A percentile compares a stretch with the other conserved stretches of the same genome.
phyloP scores from a whole-genome alignment of 2,888 invertebrate species.

The Pseudococcus viburni region DNA sequence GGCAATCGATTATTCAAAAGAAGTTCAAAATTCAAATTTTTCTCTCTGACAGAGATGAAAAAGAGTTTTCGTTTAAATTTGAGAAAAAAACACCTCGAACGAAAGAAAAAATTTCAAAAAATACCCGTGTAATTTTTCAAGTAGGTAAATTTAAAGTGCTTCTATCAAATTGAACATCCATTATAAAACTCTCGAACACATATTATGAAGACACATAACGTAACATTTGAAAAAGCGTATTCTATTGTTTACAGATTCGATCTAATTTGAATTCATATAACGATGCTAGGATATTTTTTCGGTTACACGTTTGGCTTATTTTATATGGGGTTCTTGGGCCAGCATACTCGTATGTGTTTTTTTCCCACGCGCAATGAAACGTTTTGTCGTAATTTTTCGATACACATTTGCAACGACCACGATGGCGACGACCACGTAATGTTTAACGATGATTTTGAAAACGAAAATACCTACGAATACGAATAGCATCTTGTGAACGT shows the following conservation, averaged over 20 bases:
- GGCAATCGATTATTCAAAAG: too few relatives aligned
- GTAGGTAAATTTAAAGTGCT: background rate
- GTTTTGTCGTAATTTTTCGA: conserved; percentile 54
- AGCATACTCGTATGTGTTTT: background rate
- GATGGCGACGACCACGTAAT: background rate
- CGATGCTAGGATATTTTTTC: background rate
- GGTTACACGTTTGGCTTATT: background rate
- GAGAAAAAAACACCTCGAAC: background rate
- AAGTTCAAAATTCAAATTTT: too few relatives aligned
- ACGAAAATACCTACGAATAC: background rate
- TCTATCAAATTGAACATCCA: background rate
- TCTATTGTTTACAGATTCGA: conserved; percentile 31
- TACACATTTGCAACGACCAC: conserved; percentile 30
- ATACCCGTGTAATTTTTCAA: background rate
- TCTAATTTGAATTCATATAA: conserved; percentile 40
- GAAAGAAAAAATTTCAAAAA: background rate
- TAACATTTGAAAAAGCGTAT: background rate
- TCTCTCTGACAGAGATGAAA: too few relatives aligned
- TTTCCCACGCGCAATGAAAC: conserved; percentile 24
- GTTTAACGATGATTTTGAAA: conserved; percentile 24
- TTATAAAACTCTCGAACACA: background rate
- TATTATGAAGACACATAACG: background rate
- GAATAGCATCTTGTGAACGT: conserved; percentile 13
- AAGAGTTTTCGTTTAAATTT: too few relatives aligned
- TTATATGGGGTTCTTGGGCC: background rate